Conservation (phyloP, 2,113 vertebrate species). For the Sapayoa aenigma region DNA sequence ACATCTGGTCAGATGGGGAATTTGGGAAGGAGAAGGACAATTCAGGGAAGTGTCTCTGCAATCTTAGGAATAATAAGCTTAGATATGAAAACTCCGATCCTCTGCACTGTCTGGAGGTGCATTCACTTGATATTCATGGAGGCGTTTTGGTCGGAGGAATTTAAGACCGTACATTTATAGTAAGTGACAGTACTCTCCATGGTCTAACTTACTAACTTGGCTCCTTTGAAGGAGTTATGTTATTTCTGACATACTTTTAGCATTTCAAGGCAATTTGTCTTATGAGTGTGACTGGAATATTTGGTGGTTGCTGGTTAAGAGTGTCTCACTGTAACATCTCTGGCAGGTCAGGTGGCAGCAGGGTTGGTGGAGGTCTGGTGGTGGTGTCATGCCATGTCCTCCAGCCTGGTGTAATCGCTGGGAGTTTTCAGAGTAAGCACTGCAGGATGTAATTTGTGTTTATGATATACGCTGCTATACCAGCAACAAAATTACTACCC, state of each 20-base stretch:
- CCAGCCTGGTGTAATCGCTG: neutral
- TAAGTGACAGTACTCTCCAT: neutral
- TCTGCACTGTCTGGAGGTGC: neutral
- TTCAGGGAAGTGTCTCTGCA: conserved; percentile 62
- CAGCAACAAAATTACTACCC: neutral
- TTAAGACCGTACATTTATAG: neutral
- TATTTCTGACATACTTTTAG: conserved; percentile 36
- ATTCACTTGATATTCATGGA: conserved; percentile 51
- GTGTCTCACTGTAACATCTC: neutral
- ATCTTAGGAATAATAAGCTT: conserved; percentile 76
- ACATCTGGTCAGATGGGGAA: conserved; percentile 78
- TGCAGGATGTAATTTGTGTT: neutral
- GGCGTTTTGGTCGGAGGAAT: conserved; percentile 27
- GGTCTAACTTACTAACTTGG: conserved; percentile 15
- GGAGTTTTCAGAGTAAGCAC: neutral
- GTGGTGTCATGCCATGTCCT: neutral
- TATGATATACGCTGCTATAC: neutral
- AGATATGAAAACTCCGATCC: conserved; percentile 62
- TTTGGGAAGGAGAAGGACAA: conserved; percentile 83
- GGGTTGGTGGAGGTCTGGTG: neutral
- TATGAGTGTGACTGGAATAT: neutral
- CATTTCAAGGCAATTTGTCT: neutral
- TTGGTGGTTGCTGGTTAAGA: neutral
- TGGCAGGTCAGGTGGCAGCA: neutral
- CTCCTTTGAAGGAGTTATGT: neutral